Base-by-base conservation (phyloP, 2,113 vertebrate genomes). In the Clupea harengus region DNA sequence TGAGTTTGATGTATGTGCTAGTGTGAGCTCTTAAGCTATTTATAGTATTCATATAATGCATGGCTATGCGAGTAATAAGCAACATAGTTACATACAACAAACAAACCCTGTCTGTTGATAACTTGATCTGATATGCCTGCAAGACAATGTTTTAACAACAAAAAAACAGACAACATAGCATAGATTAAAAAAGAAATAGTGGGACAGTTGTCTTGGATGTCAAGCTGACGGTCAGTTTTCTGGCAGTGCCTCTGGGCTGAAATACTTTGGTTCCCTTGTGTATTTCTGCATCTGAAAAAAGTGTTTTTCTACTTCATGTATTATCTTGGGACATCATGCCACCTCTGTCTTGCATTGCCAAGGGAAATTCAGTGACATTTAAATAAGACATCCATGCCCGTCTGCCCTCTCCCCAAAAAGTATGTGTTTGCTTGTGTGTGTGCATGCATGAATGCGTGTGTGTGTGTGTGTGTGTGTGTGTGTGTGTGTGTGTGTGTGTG, bases 401-500 rank as follows among this genome's bases (percentile, higher is more conserved):
- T 67, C 60, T 67, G 60, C 60, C n/a, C n/a, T 25, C 22, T 67
- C 50, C 50, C 13, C 11, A 52, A 52, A 17, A 3, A 39, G 60
- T 75, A 45, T 84, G 22, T 75, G 22, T 75, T 44, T 72, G 60
- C 47, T 45, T 47, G 83, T 78, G 45, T 32, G 7, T 75, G 25
- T 75, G 28, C 32, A 25, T 39, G 39, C 2, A 39, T 39, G 39
- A 2, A 20, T 39, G 1, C 32, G 8, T 28, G n/a, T 10, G n/a
- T 75, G 64, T 49, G 64, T 84, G 83, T 47, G 20, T 46, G 39
- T 25, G 54, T 46, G 57, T 47, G 83, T 84, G 57, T 84, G 45
- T 49, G 45, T 46, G 22, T 45, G 8, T 4, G 20, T 84, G 10
- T 54, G 11, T 49, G 45, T 39, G 67, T 75, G 72, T 45, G 17